Evolutionary conservation across 2,113 vertebrate genomes (phyloP).

Genomic region (Pholis gunnellus): DNA sequence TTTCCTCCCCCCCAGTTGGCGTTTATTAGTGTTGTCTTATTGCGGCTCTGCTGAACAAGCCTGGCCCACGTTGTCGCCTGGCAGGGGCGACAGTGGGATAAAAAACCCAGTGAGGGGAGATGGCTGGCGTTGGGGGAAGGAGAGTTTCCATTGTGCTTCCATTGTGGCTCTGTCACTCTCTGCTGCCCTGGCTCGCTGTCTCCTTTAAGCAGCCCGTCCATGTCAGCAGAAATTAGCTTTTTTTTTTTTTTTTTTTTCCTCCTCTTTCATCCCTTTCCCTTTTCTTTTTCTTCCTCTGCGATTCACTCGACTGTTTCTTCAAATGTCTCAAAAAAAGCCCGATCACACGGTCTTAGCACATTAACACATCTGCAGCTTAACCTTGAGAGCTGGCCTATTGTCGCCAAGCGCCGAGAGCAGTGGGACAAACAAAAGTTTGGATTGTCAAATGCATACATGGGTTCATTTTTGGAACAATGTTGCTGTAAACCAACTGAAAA

Average conservation of each 20-base stretch:
- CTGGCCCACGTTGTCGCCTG: conserved; percentile 64
- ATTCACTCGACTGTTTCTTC: conserved; percentile 66
- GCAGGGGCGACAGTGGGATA: conserved; percentile 64
- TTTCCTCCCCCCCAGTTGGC: conserved; percentile 51
- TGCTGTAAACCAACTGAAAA: conserved; percentile 41
- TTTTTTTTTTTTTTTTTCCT: conserved; percentile 55
- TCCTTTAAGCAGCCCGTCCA: conserved; percentile 68
- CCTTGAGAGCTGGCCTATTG: conserved; percentile 60
- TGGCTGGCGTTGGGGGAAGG: conserved; percentile 63
- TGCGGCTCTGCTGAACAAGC: conserved; percentile 74
- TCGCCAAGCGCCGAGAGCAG: conserved; percentile 47
- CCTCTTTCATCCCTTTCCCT: conserved; percentile 54
- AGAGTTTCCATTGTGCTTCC: conserved; percentile 74
- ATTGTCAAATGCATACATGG: conserved; percentile 40
- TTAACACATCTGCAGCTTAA: conserved; percentile 72
- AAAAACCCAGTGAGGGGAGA: conserved; percentile 71
- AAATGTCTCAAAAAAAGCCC: conserved; percentile 46
- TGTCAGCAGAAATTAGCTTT: conserved; percentile 80
- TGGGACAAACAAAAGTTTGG: conserved; percentile 71
- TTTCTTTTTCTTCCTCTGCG: conserved; percentile 55
- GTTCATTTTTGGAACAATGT: conserved; percentile 51
- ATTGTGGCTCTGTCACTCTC: conserved; percentile 81
- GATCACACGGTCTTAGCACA: conserved; percentile 64
- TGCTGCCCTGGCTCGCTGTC: conserved; percentile 76
- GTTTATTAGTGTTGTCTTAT: conserved; percentile 79